These are phyloP conservation scores for Oceanites oceanicus DNA, from an alignment of 2,113 vertebrate species.

Conservation along the genomic window DNA sequence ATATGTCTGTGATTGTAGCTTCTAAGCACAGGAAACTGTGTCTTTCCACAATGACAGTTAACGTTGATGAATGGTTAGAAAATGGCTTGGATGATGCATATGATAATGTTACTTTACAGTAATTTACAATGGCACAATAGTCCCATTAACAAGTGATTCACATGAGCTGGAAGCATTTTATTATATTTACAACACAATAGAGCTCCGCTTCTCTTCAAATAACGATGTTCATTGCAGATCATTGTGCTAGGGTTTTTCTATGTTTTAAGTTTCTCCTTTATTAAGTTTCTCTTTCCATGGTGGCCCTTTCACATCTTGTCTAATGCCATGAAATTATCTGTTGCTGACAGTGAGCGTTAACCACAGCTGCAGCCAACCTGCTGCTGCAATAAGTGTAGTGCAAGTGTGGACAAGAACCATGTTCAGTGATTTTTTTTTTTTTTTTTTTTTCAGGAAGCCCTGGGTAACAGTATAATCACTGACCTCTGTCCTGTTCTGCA, in stretches of 20 bases:
- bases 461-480: not conserved
- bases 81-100: slow-evolving; percentile 30
- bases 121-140: slow-evolving; percentile 40
- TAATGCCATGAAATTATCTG: not conserved
- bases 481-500: not conserved
- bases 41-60: slow-evolving; percentile 41
- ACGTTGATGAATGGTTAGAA: slow-evolving; percentile 50
- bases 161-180: slow-evolving; percentile 39
- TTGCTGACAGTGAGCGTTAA: not conserved
- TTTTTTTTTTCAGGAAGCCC: not conserved
- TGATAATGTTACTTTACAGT: slow-evolving; percentile 19
- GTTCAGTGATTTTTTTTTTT: not conserved
- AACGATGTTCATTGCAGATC: not conserved
- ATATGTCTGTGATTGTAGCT: not conserved
- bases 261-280: not conserved
- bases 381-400: not conserved
- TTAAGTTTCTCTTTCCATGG: not conserved
- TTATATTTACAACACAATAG: slow-evolving; percentile 46
- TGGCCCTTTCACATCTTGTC: not conserved
- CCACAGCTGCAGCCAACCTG: not conserved
- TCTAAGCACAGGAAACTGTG: slow-evolving; percentile 5
- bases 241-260: not conserved
- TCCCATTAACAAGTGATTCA: slow-evolving; percentile 43
- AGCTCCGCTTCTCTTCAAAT: slow-evolving; percentile 11
- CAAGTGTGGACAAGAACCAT: not conserved